phyloP scores from a whole-genome alignment of 2,113 vertebrate species.

The Albula goreensis region DNA sequence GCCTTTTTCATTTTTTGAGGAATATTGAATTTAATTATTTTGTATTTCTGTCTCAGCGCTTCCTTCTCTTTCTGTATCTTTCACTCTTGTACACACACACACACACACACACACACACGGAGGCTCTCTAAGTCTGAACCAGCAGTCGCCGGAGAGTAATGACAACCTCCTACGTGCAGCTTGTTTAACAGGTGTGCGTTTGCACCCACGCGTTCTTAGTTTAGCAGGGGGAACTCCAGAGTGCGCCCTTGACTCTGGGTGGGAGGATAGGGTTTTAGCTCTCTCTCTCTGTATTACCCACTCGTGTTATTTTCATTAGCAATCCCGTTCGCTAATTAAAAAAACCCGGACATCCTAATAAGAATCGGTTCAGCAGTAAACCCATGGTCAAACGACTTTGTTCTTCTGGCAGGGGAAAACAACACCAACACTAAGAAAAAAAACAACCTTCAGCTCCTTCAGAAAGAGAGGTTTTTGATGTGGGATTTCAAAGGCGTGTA shows the following conservation, averaged over 20 bases:
- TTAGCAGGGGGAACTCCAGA: no score
- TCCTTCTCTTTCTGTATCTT: background rate
- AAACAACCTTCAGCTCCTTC: background rate
- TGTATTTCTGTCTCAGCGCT: background rate
- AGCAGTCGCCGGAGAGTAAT: no score
- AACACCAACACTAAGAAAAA: slow-evolving; percentile 2
- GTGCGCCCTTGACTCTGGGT: no score
- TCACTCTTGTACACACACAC: background rate
- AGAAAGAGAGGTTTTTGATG: background rate
- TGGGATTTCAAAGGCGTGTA: background rate
- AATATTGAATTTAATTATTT: slow-evolving; percentile 13
- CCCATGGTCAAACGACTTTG: background rate
- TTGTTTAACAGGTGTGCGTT: no score
- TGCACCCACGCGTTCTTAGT: no score
- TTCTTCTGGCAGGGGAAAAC: background rate
- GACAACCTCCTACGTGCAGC: no score
- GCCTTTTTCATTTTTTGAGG: background rate
- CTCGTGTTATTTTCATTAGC: background rate
- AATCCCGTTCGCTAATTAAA: background rate
- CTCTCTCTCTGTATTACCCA: background rate
- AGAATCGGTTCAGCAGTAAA: background rate
- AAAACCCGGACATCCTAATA: background rate
- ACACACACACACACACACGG: no score
- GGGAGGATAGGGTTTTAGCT: background rate
- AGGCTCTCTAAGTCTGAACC: no score